Evolutionary conservation across 2,888 invertebrate genomes (phyloP), one percentile per base, ranked within the genome.

Genomic region (Cyrtodaria siliqua): DNA sequence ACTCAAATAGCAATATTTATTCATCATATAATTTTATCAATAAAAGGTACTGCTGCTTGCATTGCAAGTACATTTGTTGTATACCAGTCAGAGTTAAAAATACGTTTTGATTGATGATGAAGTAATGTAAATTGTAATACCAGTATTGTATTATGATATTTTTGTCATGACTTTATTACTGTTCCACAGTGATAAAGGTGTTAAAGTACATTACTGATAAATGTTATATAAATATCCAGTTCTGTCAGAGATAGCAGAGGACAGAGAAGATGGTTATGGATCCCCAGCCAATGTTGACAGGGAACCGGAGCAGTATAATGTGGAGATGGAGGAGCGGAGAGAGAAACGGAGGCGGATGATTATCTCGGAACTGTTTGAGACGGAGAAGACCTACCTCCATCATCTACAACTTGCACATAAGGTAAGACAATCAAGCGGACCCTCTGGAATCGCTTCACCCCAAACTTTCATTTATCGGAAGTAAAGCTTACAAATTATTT

Each of bases 341-440:
- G 91, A 89, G 50, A 79, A 82, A 60, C 69, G 87, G 23, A 71
- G 90, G 20, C 81, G 75, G 70, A 95, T 95, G 92, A 95, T 95
- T 0, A 93, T 96, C 24, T 93, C 95, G 87, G 96, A 96, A 93
- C 95, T 96, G 75, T 93, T 96, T 60, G 94, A 94, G 16, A 96
- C 96, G 9, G 96, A 96, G 93, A 94, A 95, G 70, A 94, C 95
- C 8, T 96, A 96, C 91, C 92, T 96, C 20, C 93, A 94, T 23
- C 96, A 96, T 84, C 91, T 96, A 44, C 95, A 96, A 89, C 93
- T 94, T 24, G 93, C 96, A 9, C 95, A 95, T 92, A 94, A 95
- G 91, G 94, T 94, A 89, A n/a, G 27, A 38, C 16, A 38, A 38
- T 38, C 40, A 38, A 12, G 40, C 8, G 40, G 9, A 38, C 16